Evolutionary conservation across 2,797 vertebrate species (phyloP).

Genomic region (Gambusia yucatana): DNA sequence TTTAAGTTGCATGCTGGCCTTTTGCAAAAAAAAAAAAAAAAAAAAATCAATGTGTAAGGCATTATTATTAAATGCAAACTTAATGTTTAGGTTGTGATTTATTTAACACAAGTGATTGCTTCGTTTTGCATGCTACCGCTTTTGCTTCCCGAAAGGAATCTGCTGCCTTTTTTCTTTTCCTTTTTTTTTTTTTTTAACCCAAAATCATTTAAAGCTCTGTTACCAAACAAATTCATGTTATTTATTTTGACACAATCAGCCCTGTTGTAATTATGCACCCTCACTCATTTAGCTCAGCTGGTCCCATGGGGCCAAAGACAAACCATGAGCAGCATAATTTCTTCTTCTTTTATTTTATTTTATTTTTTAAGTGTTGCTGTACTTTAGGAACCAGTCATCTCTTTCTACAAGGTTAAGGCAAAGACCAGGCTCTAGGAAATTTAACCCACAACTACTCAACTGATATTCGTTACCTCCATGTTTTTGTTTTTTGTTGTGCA

Average conservation of each 20-base stretch:
- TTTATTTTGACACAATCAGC: slow-evolving; percentile 75
- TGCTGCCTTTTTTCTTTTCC: slow-evolving; percentile 4
- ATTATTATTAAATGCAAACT: not conserved
- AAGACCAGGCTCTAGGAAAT: slow-evolving; percentile 76
- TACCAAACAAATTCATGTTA: slow-evolving; percentile 76
- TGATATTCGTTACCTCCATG: slow-evolving; percentile 62
- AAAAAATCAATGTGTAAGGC: not conserved
- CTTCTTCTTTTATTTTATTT: slow-evolving; percentile 50
- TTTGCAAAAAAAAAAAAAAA: not conserved
- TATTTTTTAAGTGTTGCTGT: slow-evolving; percentile 69
- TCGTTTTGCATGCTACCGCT: slow-evolving; percentile 39
- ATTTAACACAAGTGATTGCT: slow-evolving; percentile 28
- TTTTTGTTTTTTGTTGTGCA: slow-evolving; percentile 36
- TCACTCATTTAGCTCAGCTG: slow-evolving; percentile 70
- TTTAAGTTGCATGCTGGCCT: not conserved
- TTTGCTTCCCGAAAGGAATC: slow-evolving; percentile 37
- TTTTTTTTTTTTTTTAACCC: slow-evolving; percentile 9
- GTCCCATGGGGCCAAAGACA: slow-evolving; percentile 67
- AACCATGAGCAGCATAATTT: slow-evolving; percentile 75
- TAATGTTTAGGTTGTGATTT: slow-evolving; percentile 15
- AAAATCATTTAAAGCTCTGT: slow-evolving; percentile 49
- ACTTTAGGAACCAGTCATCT: slow-evolving; percentile 80
- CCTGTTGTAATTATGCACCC: slow-evolving; percentile 76
- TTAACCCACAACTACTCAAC: slow-evolving; percentile 62
- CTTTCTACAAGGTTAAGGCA: slow-evolving; percentile 80